Percentiles rank a stretch among this genome's conserved stretches.
These are phyloP conservation scores for Graptemys geographica DNA, from an alignment of 2,797 vertebrate species.

Conservation along the genomic window DNA sequence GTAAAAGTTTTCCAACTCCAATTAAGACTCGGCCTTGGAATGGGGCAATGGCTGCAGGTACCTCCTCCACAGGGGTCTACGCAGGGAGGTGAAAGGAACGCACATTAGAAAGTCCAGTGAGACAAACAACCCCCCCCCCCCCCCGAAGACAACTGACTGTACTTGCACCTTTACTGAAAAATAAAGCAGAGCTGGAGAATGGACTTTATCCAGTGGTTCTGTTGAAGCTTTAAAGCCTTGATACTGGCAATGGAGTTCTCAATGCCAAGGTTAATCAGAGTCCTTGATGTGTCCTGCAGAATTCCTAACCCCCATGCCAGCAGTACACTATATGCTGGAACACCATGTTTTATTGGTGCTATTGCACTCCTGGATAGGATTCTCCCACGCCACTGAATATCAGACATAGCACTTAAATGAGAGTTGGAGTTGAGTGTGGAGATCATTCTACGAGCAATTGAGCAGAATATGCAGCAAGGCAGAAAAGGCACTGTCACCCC, in stretches of 20 bases:
- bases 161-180: neutral
- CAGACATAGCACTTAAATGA: neutral
- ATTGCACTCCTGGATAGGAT: neutral
- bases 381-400: neutral
- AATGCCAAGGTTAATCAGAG: accelerated
- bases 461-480: neutral
- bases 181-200: neutral
- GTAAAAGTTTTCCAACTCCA: conserved; percentile 95
- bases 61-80: conserved; percentile 96
- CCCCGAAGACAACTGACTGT: neutral
- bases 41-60: conserved; percentile 96
- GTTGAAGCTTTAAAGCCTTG: neutral
- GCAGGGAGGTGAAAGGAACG: neutral
- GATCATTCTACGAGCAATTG: neutral
- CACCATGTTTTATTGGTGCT: accelerated
- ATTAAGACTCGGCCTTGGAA: conserved; percentile 95
- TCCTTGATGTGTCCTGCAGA: neutral
- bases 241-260: neutral
- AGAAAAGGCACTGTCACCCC: neutral
- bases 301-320: neutral
- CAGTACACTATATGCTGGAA: neutral
- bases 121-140: neutral
- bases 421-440: accelerated
- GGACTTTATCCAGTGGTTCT: neutral
- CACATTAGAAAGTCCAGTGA: neutral